Percentiles rank a stretch among this genome's conserved stretches.
Conservation (phyloP, 35 echinoderm and acorn worm genomes). For the Holothuria glaberrima region DNA sequence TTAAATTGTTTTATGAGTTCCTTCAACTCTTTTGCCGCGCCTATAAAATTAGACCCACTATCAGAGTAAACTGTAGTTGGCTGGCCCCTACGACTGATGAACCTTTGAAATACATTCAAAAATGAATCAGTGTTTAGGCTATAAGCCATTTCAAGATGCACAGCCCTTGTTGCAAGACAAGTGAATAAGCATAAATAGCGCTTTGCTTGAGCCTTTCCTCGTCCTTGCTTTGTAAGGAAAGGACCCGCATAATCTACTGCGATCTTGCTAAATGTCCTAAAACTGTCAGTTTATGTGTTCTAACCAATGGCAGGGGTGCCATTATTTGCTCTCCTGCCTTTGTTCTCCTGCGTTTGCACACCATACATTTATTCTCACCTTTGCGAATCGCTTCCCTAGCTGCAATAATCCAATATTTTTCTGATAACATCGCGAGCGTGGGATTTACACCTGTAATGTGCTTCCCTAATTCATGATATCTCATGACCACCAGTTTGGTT, state of each 20-base stretch:
- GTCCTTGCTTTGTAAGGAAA: constrained; percentile 37
- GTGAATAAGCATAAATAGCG: constrained; percentile 64
- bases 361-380: constrained; percentile 13
- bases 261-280: not conserved
- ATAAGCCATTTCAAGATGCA: constrained; percentile 67
- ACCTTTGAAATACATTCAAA: constrained; percentile 56
- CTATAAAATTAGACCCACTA: constrained; percentile 68
- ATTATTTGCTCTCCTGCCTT: not conserved
- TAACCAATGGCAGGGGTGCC: not conserved
- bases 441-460: not conserved
- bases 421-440: not conserved
- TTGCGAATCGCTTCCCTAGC: constrained; percentile 10
- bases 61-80: constrained; percentile 46
- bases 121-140: constrained; percentile 56
- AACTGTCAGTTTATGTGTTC: not conserved
- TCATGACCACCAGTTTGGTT: constrained; percentile 15
- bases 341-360: constrained; percentile 21
- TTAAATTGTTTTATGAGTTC: not conserved
- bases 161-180: constrained; percentile 52
- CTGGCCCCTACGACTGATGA: constrained; percentile 52
- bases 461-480: not conserved
- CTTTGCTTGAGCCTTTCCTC: constrained; percentile 33
- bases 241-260: constrained; percentile 33
- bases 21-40: constrained; percentile 62
- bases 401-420: constrained; percentile 35